Evolutionary conservation across 2,888 invertebrate species (phyloP).

Genomic region (Sinohyriopsis cumingii): DNA sequence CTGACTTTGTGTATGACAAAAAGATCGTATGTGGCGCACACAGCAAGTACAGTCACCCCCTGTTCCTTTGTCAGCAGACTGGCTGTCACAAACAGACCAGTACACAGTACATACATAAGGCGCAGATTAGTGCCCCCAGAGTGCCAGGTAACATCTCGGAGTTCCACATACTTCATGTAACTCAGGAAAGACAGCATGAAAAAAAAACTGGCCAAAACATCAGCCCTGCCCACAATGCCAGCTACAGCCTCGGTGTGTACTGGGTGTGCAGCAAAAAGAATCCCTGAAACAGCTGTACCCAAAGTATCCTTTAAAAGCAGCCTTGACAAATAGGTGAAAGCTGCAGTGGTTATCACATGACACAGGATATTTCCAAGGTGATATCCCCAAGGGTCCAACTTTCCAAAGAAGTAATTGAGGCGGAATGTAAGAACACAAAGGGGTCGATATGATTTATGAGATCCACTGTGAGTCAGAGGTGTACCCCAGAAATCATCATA

Average conservation of each 20-base stretch:
- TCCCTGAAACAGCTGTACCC: slow-evolving; percentile 82
- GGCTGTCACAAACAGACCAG: slow-evolving; percentile 80
- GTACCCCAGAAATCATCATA: slow-evolving; percentile 99
- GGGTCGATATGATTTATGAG: slow-evolving; percentile 97
- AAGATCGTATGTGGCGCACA: slow-evolving; percentile 92
- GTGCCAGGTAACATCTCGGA: slow-evolving; percentile 29
- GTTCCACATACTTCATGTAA: slow-evolving; percentile 77
- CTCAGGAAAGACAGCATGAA: slow-evolving; percentile 90
- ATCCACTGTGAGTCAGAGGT: slow-evolving; percentile 90
- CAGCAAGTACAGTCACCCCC: slow-evolving; percentile 90
- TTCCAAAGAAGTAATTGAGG: slow-evolving; percentile 84
- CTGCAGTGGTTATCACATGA: slow-evolving; percentile 87
- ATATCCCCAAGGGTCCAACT: slow-evolving; percentile 78
- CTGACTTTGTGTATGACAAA: slow-evolving; percentile 75
- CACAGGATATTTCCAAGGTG: slow-evolving; percentile 89
- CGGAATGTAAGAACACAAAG: slow-evolving; percentile 91
- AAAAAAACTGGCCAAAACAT: slow-evolving; percentile 91
- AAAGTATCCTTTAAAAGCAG: slow-evolving; percentile 52
- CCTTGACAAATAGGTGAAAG: slow-evolving; percentile 85
- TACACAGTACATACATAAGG: slow-evolving; percentile 76
- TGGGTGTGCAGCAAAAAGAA: slow-evolving; percentile 94
- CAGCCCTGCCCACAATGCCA: slow-evolving; percentile 90
- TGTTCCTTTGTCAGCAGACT: slow-evolving; percentile 96
- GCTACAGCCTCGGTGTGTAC: slow-evolving; percentile 98
- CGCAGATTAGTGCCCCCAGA: slow-evolving; percentile 17